Evolutionary conservation across 1,140 invertebrate species (phyloP).

Genomic region (Hesperophylax magnus): DNA sequence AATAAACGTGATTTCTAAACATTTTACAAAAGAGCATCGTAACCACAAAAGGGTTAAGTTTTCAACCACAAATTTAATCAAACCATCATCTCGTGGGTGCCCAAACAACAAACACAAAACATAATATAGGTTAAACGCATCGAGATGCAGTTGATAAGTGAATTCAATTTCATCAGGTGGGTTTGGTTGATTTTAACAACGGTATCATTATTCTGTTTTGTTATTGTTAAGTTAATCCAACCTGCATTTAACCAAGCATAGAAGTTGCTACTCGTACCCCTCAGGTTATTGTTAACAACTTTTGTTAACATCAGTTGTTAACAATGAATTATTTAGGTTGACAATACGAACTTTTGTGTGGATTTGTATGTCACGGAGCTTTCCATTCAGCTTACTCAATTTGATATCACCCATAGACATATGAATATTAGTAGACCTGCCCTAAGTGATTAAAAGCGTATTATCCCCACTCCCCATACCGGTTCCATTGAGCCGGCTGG

Average conservation of each 20-base stretch:
- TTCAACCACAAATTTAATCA: too few relatives aligned
- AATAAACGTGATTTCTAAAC: too few relatives aligned
- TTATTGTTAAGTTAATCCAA: conserved; percentile 14
- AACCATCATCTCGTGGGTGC: too few relatives aligned
- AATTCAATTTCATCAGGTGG: not conserved
- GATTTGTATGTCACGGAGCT: conserved; percentile 21
- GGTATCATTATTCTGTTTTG: conserved; percentile 15
- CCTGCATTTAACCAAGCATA: conserved; percentile 1
- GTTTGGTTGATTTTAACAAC: not conserved
- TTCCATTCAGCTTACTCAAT: conserved; percentile 49
- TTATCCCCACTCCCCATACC: too few relatives aligned
- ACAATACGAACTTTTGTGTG: conserved; percentile 49
- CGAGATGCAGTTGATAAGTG: conserved; percentile 1
- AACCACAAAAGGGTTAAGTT: too few relatives aligned
- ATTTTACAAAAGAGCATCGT: too few relatives aligned
- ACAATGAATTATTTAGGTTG: conserved; percentile 27
- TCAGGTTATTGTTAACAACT: not conserved
- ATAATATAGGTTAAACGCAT: too few relatives aligned
- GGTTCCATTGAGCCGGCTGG: too few relatives aligned
- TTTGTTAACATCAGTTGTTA: not conserved
- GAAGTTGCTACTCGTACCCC: not conserved
- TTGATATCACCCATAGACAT: conserved; percentile 54
- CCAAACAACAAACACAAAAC: too few relatives aligned
- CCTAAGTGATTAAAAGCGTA: too few relatives aligned
- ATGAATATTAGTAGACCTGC: too few relatives aligned